Conservation (phyloP, 2,888 invertebrate genomes). For the Drosophila kanekoi region DNA sequence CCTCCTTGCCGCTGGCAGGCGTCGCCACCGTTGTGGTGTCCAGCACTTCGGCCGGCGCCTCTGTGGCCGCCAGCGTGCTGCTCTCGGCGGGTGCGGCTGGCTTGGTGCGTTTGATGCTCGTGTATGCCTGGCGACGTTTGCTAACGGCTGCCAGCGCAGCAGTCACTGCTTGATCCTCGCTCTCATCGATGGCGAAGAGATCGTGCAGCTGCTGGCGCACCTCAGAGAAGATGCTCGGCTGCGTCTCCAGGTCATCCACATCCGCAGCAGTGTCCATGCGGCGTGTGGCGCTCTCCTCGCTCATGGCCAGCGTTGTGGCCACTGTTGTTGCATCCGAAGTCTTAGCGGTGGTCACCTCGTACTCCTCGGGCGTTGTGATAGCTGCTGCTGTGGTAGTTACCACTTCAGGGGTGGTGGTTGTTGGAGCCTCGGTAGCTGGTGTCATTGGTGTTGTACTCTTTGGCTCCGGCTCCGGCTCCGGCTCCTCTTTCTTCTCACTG, state of each 20-base stretch:
- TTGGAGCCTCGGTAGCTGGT: constrained; percentile 45
- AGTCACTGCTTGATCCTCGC: constrained; percentile 76
- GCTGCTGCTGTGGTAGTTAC: constrained; percentile 84
- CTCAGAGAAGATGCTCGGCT: constrained; percentile 84
- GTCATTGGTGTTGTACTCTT: constrained; percentile 67
- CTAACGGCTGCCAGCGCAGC: constrained; percentile 74
- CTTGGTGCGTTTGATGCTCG: constrained; percentile 81
- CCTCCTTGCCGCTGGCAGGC: constrained; percentile 54
- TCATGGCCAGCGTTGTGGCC: constrained; percentile 59
- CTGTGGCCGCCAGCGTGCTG: constrained; percentile 46
- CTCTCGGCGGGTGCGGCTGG: constrained; percentile 69
- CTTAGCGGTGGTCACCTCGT: constrained; percentile 62
- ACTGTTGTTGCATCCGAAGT: constrained; percentile 58
- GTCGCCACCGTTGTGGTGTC: constrained; percentile 59
- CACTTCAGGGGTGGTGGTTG: constrained; percentile 26
- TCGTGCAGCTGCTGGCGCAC: constrained; percentile 84
- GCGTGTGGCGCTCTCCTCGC: constrained; percentile 78
- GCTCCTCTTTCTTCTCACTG: constrained; percentile 79
- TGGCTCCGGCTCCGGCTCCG: constrained; percentile 50
- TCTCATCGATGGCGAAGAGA: constrained; percentile 82
- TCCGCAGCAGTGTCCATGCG: constrained; percentile 75
- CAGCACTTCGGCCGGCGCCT: constrained; percentile 31
- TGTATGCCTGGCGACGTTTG: constrained; percentile 83
- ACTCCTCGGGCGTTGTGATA: constrained; percentile 66
- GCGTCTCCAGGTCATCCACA: constrained; percentile 82